phyloP scores from a whole-genome alignment of 2,888 invertebrate species.

The Alcis repandata region DNA sequence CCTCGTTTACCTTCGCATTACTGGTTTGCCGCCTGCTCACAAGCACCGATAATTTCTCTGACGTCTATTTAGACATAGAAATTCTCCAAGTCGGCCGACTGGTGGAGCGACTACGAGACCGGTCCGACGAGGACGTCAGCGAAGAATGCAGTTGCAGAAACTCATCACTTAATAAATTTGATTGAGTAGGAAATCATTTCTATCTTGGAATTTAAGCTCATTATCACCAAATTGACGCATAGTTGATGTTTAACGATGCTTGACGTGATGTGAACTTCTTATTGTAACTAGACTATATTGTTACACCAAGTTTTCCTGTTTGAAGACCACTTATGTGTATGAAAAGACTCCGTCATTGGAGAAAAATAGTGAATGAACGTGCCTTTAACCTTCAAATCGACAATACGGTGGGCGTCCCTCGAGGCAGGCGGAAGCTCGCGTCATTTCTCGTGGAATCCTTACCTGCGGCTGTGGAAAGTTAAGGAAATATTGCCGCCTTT shows the following conservation, averaged over 20 bases:
- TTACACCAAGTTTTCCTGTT: background rate
- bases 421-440: constrained; percentile 35
- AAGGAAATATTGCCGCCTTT: constrained; percentile 65
- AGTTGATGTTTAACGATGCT: background rate
- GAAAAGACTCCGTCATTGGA: constrained; percentile 17
- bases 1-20: constrained; percentile 64
- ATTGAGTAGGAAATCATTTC: background rate
- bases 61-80: constrained; percentile 48
- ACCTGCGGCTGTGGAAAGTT: constrained; percentile 52
- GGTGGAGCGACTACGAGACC: constrained; percentile 41
- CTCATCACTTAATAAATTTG: constrained; percentile 41
- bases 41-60: constrained; percentile 48
- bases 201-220: background rate
- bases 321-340: constrained; percentile 10
- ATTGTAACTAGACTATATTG: constrained; percentile 1
- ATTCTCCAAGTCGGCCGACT: constrained; percentile 43
- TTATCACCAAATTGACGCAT: background rate
- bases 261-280: background rate
- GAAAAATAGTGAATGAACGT: constrained; percentile 39
- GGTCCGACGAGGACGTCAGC: constrained; percentile 43
- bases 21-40: constrained; percentile 52
- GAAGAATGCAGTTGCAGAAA: constrained; percentile 48
- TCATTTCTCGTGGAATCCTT: constrained; percentile 37
- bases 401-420: constrained; percentile 32
- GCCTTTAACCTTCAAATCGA: constrained; percentile 34